Evolutionary conservation across 2,797 vertebrate species (phyloP).

Genomic region (Podarcis lilfordi): DNA sequence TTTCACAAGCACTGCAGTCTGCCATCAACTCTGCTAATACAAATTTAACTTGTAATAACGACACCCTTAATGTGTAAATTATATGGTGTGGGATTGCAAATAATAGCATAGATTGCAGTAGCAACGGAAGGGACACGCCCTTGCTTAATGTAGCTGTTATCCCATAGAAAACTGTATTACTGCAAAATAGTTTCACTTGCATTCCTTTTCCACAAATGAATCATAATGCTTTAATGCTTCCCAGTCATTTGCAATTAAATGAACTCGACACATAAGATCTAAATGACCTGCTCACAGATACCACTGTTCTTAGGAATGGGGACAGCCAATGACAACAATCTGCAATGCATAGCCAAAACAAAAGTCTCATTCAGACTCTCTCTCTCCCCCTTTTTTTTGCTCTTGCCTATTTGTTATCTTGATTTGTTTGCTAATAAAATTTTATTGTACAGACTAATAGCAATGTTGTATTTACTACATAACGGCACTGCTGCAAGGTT

Average conservation of each 20-base stretch:
- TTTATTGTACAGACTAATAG: constrained; percentile 49
- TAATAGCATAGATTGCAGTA: constrained; percentile 63
- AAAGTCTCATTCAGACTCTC: constrained; percentile 3
- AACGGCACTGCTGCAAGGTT: constrained; percentile 37
- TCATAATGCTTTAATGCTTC: constrained; percentile 57
- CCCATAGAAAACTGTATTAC: constrained; percentile 54
- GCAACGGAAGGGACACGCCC: constrained; percentile 37
- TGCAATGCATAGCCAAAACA: constrained; percentile 30
- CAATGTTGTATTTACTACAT: constrained; percentile 51
- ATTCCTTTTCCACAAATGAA: constrained; percentile 63
- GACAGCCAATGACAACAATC: not conserved
- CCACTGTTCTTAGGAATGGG: constrained; percentile 18
- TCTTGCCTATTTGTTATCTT: constrained; percentile 55
- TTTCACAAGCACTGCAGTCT: constrained; percentile 26
- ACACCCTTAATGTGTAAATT: constrained; percentile 67
- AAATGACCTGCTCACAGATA: constrained; percentile 39
- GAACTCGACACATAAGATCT: constrained; percentile 46
- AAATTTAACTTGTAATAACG: constrained; percentile 67
- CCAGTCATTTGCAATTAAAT: constrained; percentile 65
- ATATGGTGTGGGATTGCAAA: constrained; percentile 58
- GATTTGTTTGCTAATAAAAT: constrained; percentile 60
- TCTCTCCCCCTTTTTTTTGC: not conserved
- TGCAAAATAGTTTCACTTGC: constrained; percentile 49
- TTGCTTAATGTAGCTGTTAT: constrained; percentile 50
- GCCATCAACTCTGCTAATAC: constrained; percentile 52